Percentiles rank a stretch among this genome's conserved stretches.
These are phyloP conservation scores for Formicarius rufipectus DNA, from an alignment of 2,113 vertebrate species.

Conservation along the genomic window DNA sequence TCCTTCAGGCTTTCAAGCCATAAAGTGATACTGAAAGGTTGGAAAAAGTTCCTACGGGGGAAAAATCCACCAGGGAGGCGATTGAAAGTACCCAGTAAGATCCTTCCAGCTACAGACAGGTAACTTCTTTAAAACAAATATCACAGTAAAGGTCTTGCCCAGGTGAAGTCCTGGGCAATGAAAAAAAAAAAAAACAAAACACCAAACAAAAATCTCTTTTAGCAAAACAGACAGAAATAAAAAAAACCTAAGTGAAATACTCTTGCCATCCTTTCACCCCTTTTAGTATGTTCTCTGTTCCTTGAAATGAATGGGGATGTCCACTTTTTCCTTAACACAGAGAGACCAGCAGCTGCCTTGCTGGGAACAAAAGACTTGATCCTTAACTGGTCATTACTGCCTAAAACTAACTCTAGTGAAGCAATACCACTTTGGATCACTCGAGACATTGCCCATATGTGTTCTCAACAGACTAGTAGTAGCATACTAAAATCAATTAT, in stretches of 20 bases:
- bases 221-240: background rate
- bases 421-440: background rate
- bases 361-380: background rate
- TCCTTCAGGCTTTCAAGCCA: background rate
- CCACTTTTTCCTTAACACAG: background rate
- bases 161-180: background rate
- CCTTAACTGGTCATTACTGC: fast-evolving
- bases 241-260: background rate
- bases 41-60: background rate
- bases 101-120: background rate
- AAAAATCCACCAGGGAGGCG: background rate
- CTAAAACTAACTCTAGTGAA: background rate
- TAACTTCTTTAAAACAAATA: background rate
- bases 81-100: background rate
- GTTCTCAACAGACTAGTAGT: background rate
- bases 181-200: background rate
- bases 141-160: background rate
- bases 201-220: background rate
- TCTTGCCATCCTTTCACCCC: background rate
- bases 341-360: background rate
- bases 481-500: background rate
- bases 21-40: constrained; percentile 17
- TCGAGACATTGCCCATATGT: background rate
- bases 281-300: background rate
- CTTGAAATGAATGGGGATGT: background rate